Percentiles rank a stretch among this genome's conserved stretches.
Conservation (phyloP, 2,797 vertebrate genomes). For the Ficedula albicollis region DNA sequence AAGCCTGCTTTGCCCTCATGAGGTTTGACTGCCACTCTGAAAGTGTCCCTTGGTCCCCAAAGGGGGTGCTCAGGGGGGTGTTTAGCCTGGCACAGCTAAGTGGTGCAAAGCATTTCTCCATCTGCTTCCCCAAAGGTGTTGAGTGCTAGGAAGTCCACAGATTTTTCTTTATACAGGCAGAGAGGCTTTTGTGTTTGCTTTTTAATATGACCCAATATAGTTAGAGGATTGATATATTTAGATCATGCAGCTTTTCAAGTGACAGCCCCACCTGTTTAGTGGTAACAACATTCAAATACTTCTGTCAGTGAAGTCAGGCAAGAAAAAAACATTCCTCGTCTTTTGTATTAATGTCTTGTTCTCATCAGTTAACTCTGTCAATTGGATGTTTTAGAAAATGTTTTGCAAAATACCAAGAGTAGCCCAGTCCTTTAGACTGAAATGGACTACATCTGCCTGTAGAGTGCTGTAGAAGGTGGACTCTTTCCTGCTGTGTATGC, state of each 20-base stretch:
- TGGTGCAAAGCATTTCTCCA: background rate
- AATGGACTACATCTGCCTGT: background rate
- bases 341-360: background rate
- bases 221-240: constrained; percentile 7
- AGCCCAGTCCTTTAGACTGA: background rate
- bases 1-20: background rate
- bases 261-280: background rate
- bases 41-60: background rate
- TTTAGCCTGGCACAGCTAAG: background rate
- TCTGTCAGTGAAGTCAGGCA: background rate
- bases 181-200: background rate
- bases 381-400: background rate
- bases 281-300: background rate
- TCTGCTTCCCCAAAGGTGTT: background rate
- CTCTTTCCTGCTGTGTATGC: background rate
- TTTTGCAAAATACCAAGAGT: background rate
- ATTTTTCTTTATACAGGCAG: background rate
- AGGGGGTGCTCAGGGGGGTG: background rate
- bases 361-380: background rate
- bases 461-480: background rate
- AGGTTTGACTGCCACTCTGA: background rate
- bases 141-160: background rate
- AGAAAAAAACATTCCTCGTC: background rate
- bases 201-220: background rate
- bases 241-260: background rate